Base-by-base conservation (phyloP, 2,888 invertebrate species). In the Eulithis prunata region DNA sequence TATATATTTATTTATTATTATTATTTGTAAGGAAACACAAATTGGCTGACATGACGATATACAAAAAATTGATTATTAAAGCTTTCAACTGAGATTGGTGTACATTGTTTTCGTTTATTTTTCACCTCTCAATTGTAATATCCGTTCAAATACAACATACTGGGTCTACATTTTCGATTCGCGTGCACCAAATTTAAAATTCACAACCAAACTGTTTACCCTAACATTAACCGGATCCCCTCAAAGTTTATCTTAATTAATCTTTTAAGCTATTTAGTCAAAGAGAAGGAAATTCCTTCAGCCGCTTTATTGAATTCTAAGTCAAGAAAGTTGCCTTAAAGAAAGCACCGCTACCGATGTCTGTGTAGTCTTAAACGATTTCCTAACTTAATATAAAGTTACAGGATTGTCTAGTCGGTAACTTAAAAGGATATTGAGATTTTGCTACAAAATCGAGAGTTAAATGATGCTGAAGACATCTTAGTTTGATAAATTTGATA, bases 191-290 rank as follows among this genome's bases (percentile, higher is more conserved):
- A 80, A 80, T 75, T 80, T 78, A 21, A 49, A 49, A 77, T 78
- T 79, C 74, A 64, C 41, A 67, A 78, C 78, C 70, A 62, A 84
- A 85, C 78, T 81, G 82, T 87, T 87, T 86, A 84, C 80, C 78
- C 80, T 80, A 78, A 64, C 78, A 83, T 85, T 83, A 85, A 86
- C 84, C 82, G 80, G 83, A 82, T 81, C 82, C 78, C 73, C 63
- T 57, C 68, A 80, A 89, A 89, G 85, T 88, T 91, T 83, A 77
- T 83, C 83, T 84, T 90, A 89, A 90, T 91, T 90, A 91, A 91
- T 91, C 87, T 86, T 86, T 87, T 87, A 82, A 89, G 87, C 85
- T 88, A 89, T 91, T 91, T 90, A 90, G 88, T 88, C 90, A 89
- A 89, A 91, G 89, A 85, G 86, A 86, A 88, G 84, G 84, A 83